Base-by-base conservation (phyloP, 2,888 invertebrate species). In the Lasioglossum marginatum region DNA sequence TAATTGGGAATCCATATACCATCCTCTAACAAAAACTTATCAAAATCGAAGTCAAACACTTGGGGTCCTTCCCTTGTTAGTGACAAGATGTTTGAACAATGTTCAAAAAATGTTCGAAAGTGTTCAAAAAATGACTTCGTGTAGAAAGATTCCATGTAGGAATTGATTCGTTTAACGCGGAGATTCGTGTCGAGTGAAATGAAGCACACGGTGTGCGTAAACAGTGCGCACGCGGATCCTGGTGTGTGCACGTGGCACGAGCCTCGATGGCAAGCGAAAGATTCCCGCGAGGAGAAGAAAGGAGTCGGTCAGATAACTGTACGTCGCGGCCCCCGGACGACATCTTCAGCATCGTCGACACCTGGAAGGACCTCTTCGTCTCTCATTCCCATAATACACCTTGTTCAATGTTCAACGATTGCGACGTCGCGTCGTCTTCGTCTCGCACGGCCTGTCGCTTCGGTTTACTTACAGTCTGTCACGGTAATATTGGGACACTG, bases 261-360 rank as follows among this genome's bases (percentile, higher is more conserved):
- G 79, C 72, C 74, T 63, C 70, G 78, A 85, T 74, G 82, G 71
- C 63, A 75, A 85, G 73, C 75, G 77, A 85, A 74, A 79, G 79
- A 79, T 87, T 85, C 81, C 79, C 77, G 82, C 79, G 88, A 87
- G 89, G 89, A 92, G 88, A 89, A 92, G 90, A 92, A 92, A 93
- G 92, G 93, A 95, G 94, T 94, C 95, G 95, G 95, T 95, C 95
- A 95, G 91, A 93, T 95, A 95, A 95, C 95, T 94, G 95, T 94
- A 94, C 92, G 93, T 93, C 94, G 92, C 93, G 94, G 93, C 93
- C 93, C 90, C 92, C 90, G 93, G 91, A 93, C 94, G 94, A 94
- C 93, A 93, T 94, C 93, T 94, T 94, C 92, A 91, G 87, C 89
- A 88, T 90, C 90, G 79, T 57, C 85, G 88, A 79, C 45, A 89